Conservation (phyloP, 2,797 vertebrate genomes). For the Amazona finschi region DNA sequence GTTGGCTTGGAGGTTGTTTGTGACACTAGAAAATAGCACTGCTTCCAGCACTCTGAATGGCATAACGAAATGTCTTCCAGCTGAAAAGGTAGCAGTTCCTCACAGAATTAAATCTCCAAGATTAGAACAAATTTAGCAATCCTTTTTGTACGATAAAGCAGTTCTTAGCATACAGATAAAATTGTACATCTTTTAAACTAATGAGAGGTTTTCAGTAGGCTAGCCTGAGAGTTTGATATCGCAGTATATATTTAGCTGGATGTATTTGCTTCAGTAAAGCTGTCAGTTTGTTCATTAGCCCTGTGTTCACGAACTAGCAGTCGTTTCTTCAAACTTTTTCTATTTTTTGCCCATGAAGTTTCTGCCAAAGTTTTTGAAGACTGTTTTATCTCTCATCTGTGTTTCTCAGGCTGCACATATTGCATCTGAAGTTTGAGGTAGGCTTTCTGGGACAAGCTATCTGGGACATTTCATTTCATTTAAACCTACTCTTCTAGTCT, state of each 20-base stretch:
- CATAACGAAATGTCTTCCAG: neutral
- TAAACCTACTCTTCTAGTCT: neutral
- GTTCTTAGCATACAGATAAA: neutral
- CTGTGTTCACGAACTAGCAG: neutral
- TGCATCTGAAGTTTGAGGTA: neutral
- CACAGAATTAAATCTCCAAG: neutral
- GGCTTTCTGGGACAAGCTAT: slow-evolving; percentile 42
- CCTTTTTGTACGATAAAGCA: neutral
- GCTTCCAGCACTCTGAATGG: neutral
- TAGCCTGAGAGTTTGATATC: neutral
- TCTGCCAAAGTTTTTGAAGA: slow-evolving; percentile 24
- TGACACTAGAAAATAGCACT: neutral
- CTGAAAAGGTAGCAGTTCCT: neutral
- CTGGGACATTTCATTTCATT: slow-evolving; percentile 9
- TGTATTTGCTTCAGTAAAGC: neutral
- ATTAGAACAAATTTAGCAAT: neutral
- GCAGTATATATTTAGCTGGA: neutral
- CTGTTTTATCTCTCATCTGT: slow-evolving; percentile 8
- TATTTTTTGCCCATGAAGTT: neutral
- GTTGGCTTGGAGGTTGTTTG: neutral
- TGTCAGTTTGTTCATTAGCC: neutral
- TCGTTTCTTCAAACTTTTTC: slow-evolving; percentile 12
- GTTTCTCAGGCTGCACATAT: neutral
- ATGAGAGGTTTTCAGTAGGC: neutral
- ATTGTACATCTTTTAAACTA: neutral